Base-by-base conservation (phyloP, 2,113 vertebrate species). In the Lichenostomus cassidix region DNA sequence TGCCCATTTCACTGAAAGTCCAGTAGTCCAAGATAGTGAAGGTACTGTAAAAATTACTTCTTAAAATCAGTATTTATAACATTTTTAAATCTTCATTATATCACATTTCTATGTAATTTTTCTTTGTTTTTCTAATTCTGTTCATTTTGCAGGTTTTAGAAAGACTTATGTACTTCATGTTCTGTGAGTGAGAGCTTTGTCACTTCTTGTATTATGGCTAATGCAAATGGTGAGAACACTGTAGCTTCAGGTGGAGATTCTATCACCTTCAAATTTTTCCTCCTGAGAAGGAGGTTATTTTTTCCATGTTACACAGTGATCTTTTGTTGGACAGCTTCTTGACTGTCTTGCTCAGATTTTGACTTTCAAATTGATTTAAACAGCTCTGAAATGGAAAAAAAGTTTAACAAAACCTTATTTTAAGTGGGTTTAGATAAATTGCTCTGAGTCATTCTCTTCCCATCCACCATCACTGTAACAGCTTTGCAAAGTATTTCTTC, bases 41-140 rank as follows among this genome's bases (percentile, higher is more conserved):
- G 42, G 33, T 87, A 79, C 52, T 62, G 9, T 50, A 65, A 84
- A 95, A 96, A 87, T 52, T 76, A 80, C 58, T 71, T 88, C 47
- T 82, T 76, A 65, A 87, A 93, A 74, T 27, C 37, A 95, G 18
- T 77, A 95, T 65, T 94, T 96, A 31, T 71, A 63, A 86, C 37
- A 35, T 89, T 82, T 42, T 95, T 96, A 69, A 94, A 83, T 94
- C 41, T 94, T 91, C 77, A 94, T 97, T 94, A 71, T 89, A 93
- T 90, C n/a, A 8, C 75, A 42, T 92, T 90, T 91, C 68, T 53
- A 74, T 60, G 64, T 33, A 46, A 52, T 88, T 47, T 90, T 42
- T 25, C 16, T 39, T 68, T 58, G 47, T 90, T 58, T 81, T 90
- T 41, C 27, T 87, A 77, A 91, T 79, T 71, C 71, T 87, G 35